A percentile compares a stretch with the other conserved stretches of the same genome.
Evolutionary conservation across 1,140 invertebrate genomes (phyloP).

Genomic region (Apis florea): DNA sequence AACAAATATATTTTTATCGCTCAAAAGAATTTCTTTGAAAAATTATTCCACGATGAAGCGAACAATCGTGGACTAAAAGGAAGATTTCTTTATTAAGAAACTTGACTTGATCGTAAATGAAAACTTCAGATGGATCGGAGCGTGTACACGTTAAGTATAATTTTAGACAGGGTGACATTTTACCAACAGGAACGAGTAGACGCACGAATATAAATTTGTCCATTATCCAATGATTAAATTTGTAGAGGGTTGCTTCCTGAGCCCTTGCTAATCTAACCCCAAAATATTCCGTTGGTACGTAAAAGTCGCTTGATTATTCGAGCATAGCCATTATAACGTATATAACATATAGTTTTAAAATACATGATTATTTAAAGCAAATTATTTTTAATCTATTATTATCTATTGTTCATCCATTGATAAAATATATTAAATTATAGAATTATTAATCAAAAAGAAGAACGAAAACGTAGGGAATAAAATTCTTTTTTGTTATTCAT

Average conservation of each 20-base stretch:
- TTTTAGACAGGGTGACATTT: constrained; percentile 56
- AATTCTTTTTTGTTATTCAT: too few species aligned
- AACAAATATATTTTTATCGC: neutral
- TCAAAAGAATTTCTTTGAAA: neutral
- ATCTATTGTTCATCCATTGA: neutral
- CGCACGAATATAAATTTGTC: constrained; percentile 70
- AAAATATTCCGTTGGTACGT: constrained; percentile 18
- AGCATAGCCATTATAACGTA: neutral
- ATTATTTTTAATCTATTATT: neutral
- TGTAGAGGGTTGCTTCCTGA: constrained; percentile 23
- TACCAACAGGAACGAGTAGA: constrained; percentile 24
- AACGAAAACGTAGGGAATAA: too few species aligned
- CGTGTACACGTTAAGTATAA: neutral
- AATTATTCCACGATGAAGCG: too few species aligned
- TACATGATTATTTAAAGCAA: neutral
- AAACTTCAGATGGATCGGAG: constrained; percentile 37
- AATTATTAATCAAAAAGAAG: neutral
- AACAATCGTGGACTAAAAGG: neutral
- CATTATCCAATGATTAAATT: constrained; percentile 70
- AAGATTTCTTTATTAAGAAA: constrained; percentile 68
- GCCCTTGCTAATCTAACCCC: neutral
- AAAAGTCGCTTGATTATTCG: constrained; percentile 15
- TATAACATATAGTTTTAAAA: too few species aligned
- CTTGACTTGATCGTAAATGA: constrained; percentile 55
- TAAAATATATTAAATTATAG: neutral